phyloP scores from a whole-genome alignment of 2,113 vertebrate genomes.

The Columba livia region DNA sequence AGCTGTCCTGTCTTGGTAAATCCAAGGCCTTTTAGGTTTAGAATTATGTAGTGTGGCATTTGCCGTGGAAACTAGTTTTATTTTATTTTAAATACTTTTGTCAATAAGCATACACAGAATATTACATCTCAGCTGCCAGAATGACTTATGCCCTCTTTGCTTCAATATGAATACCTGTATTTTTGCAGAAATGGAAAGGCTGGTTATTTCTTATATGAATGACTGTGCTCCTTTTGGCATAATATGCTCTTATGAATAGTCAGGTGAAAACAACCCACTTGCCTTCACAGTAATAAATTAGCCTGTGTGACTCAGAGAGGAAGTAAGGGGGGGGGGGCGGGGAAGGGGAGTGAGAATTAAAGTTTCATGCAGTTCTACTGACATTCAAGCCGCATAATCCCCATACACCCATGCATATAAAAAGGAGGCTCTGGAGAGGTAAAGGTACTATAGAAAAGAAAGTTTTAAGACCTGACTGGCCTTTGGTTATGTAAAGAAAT shows the following conservation, averaged over 20 bases:
- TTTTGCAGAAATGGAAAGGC: slow-evolving; percentile 29
- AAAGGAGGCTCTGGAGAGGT: not conserved
- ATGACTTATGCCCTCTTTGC: not conserved
- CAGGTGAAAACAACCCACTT: slow-evolving; percentile 14
- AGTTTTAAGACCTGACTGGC: slow-evolving; percentile 34
- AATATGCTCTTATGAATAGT: not conserved
- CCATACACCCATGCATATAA: not conserved
- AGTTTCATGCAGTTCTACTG: not conserved
- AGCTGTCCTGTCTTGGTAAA: not conserved
- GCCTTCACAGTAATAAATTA: slow-evolving; percentile 21
- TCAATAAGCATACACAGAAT: slow-evolving; percentile 19
- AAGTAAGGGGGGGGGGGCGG: not conserved
- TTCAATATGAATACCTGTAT: not conserved
- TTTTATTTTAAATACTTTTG: slow-evolving; percentile 26
- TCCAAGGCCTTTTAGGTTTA: slow-evolving; percentile 2
- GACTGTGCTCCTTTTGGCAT: not conserved
- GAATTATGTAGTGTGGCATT: not conserved
- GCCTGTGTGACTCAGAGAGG: slow-evolving; percentile 20
- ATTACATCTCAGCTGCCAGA: not conserved
- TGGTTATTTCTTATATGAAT: slow-evolving; percentile 16
- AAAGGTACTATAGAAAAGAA: slow-evolving; percentile 12
- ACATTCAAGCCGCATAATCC: not conserved
- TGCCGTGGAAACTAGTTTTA: slow-evolving; percentile 36
- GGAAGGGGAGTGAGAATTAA: not conserved
- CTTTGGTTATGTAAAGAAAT: slow-evolving; percentile 40